A percentile compares a stretch with the other conserved stretches of the same genome.
phyloP scores from a whole-genome alignment of 2,888 invertebrate species.

The Volucella inanis region DNA sequence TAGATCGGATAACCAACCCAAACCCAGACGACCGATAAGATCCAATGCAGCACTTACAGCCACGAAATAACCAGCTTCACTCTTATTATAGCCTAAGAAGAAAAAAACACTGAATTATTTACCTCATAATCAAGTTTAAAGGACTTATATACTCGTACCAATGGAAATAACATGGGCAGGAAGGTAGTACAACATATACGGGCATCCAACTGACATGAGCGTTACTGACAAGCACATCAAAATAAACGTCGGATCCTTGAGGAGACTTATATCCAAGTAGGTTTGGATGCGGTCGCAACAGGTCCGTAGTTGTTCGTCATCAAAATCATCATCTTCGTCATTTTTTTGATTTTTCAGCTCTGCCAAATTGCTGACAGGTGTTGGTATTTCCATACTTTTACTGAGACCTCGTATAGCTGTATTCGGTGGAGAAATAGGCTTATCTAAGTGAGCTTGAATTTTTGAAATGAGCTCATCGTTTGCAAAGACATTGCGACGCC shows the following conservation, averaged over 20 bases:
- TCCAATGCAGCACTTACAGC: conserved; percentile 90
- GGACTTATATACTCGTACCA: conserved; percentile 81
- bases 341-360: conserved; percentile 77
- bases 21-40: conserved; percentile 87
- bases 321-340: conserved; percentile 80
- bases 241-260: conserved; percentile 88
- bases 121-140: background rate
- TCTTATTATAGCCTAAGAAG: conserved; percentile 81
- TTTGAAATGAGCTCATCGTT: conserved; percentile 82
- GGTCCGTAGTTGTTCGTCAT: conserved; percentile 80
- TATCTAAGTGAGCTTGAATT: conserved; percentile 81
- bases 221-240: conserved; percentile 89
- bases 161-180: conserved; percentile 89
- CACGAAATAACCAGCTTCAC: conserved; percentile 87
- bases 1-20: conserved; percentile 89
- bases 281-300: conserved; percentile 82
- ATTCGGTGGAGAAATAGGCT: conserved; percentile 80
- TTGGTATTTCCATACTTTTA: conserved; percentile 83
- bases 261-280: conserved; percentile 88
- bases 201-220: conserved; percentile 90
- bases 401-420: conserved; percentile 82
- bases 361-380: conserved; percentile 82
- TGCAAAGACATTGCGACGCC: conserved; percentile 81
- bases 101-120: background rate
- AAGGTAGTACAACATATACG: conserved; percentile 89